Evolutionary conservation across 2,888 invertebrate species (phyloP), one percentile per base, ranked within the genome.

Genomic region (Sphaerophoria rueppellii): DNA sequence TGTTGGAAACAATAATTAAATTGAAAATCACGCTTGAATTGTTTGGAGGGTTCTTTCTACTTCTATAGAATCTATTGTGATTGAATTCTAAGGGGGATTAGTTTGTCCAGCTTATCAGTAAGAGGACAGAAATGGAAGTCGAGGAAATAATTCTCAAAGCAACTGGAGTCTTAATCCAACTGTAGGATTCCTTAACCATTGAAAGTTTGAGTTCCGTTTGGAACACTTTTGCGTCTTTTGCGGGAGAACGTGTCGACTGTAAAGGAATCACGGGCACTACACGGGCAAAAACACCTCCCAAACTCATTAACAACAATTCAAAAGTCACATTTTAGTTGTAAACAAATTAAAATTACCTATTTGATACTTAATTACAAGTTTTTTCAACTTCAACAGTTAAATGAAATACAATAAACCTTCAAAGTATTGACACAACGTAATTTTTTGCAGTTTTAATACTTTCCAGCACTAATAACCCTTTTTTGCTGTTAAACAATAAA

Each of bases 21-120:
- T 54, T 67, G 16, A 67, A 67, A 67, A 67, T 54, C 52, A 50
- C 50, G 65, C 50, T 50, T 35, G 32, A 3, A 63, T 35, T 34
- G 14, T 14, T 48, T 35, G 16, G 16, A 50, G 46, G 43, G 12
- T 43, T 7, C 40, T 9, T 40, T 14, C 12, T 40, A 2, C 4
- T 16, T 50, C 12, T 37, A 50, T 50, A 35, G 35, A 63, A 65
- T 65, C 50, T 35, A 37, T 50, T 50, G 14, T 50, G 46, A 65
- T 65, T 50, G 65, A 65, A 48, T 63, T 67, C 35, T 48, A 24
- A 14, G 6, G 52, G 11, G 11, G 11, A 35, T 12, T 50, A 14
- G 2, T 57, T 57, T 57, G 35, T 57, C 12, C 11, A 43, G 9
- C 11, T 43, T 43, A 11, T 12, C 9, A 43, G 12, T 3, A 40